Base-by-base conservation (phyloP, 2,888 invertebrate species). In the Spisula solida region DNA sequence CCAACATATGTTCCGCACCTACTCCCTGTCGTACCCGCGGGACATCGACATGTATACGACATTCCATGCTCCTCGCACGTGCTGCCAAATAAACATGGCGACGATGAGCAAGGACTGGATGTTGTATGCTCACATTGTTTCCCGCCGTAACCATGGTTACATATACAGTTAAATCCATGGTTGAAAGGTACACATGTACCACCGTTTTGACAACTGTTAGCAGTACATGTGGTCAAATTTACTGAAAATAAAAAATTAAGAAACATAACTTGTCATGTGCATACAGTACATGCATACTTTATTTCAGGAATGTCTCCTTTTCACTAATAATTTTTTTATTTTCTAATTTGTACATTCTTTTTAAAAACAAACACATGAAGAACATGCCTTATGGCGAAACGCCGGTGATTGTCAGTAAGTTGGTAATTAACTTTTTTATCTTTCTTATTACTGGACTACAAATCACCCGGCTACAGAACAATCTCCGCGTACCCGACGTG, bases 1-100 rank as follows among this genome's bases (percentile, higher is more conserved):
- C 90, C 88, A 14, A 87, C n/a, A 51, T 66, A 90, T 18, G 20
- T 31, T 31, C 88, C 88, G 82, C 90, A 90, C 8, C 70, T 78
- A n/a, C 31, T 78, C 4, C 90, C 90, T 1, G 55, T 75, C 5
- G 80, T 86, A 29, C 85, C 86, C 16, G 12, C 20, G 31, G 70
- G 82, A 55, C 91, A 91, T 16, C 70, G 25, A 83, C 91, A 91
- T 10, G 12, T 29, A 31, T 82, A 91, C 0, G 82, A 55, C 1
- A 55, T 34, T 12, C 12, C 31, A 5, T 51, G 56, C 31, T 55
- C 55, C 31, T 82, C 25, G 82, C 90, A 90, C 25, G 20, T 20
- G 0, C 87, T 88, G 6, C 70, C 70, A 47, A 90, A 85, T 10
- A 91, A 47, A 60, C 91, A 91, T 1, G 88, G 88, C 1, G 66